These are phyloP conservation scores for Sesia apiformis DNA, from an alignment of 2,888 invertebrate genomes.

Conservation along the genomic window DNA sequence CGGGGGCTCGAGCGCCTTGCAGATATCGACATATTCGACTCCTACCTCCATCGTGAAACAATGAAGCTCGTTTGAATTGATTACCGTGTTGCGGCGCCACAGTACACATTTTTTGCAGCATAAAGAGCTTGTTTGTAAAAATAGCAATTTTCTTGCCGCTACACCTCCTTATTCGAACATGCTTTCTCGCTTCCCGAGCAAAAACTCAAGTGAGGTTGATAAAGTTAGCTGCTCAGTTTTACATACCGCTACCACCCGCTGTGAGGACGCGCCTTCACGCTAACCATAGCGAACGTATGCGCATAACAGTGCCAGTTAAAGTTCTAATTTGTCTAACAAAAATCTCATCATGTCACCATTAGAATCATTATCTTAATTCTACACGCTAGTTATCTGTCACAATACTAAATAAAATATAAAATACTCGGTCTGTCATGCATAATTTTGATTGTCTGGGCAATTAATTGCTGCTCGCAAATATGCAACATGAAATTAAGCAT, in stretches of 20 bases:
- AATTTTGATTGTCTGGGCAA: no score
- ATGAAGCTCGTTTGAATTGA: slow-evolving; percentile 52
- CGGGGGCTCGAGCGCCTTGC: slow-evolving; percentile 22
- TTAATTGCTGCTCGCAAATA: no score
- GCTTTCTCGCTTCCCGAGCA: slow-evolving; percentile 37
- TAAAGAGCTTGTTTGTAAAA: slow-evolving; percentile 53
- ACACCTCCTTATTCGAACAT: slow-evolving; percentile 40
- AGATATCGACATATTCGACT: slow-evolving; percentile 39
- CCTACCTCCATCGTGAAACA: slow-evolving; percentile 45
- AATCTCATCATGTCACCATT: no score
- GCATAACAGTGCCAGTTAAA: no score
- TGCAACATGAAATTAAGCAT: no score
- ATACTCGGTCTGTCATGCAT: no score
- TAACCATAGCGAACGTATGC: neutral
- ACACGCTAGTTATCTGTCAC: no score
- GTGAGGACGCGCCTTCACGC: neutral
- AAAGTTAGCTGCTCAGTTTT: slow-evolving; percentile 23
- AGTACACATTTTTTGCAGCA: slow-evolving; percentile 40
- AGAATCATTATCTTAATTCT: no score
- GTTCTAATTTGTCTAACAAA: no score
- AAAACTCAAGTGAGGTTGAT: slow-evolving; percentile 32
- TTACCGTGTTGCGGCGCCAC: slow-evolving; percentile 39
- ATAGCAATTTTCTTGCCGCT: slow-evolving; percentile 50
- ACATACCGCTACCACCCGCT: slow-evolving; percentile 18
- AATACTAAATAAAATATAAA: no score